Base-by-base conservation (phyloP, 2,888 invertebrate genomes). In the Drosophila emarginata region DNA sequence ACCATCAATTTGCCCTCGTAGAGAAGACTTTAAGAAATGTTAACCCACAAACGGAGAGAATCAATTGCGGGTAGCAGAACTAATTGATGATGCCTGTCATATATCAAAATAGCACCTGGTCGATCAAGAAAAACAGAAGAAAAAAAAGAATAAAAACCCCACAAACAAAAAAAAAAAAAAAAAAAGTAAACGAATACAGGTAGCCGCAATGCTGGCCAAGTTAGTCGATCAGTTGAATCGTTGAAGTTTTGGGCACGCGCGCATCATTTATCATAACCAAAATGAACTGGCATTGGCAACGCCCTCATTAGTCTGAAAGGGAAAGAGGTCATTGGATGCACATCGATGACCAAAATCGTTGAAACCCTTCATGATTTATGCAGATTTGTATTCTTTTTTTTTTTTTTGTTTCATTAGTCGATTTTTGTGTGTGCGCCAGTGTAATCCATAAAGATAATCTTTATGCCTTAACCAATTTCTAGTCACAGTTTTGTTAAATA, bases 81-180 rank as follows among this genome's bases (percentile, higher is more conserved):
- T 80, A 88, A 88, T 87, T 87, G 87, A 88, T 84, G 85, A 66
- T 45, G 66, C 36, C 40, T 56, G 37, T 82, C 79, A 76, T 84
- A 74, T 74, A 80, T 82, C 85, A 82, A 74, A 88, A 71, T 87
- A 84, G 87, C 82, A 82, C 85, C 88, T 87, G 84, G 72, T 72
- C 67, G 79, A 88, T 75, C 86, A 85, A 57, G 61, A 54, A 36
- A 54, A 32, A 32, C 18, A 3, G 11, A 3, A 15, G 15, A 11
- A 4, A 32, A 54, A 18, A 15, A 32, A 11, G 4, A 15, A 32
- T 32, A 9, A 15, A 45, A 45, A 50, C 32, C 32, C 32, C 32
- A 32, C 32, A 32, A 32, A 28, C 18, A 45, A 45, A 5, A 14
- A 39, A n/a, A 37, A n/a, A 37, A n/a, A n/a, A n/a, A 37, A 1